phyloP scores from a whole-genome alignment of 2,888 invertebrate species.

The Hoplodrina ambigua region DNA sequence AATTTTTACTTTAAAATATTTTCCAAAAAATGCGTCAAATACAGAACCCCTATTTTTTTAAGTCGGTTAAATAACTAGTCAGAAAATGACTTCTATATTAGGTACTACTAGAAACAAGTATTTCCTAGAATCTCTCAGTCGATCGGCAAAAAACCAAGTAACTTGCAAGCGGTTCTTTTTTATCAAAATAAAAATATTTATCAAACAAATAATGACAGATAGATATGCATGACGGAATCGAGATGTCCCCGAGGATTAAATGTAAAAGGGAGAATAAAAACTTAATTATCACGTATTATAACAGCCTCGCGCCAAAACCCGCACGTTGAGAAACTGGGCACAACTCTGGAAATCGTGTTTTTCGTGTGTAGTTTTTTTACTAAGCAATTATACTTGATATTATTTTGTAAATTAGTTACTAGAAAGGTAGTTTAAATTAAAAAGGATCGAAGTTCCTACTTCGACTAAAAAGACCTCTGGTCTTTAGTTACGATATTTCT shows the following conservation, averaged over 20 bases:
- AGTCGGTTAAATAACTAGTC: too few species aligned
- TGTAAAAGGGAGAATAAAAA: conserved; percentile 72
- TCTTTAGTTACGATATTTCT: too few species aligned
- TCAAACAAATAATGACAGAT: conserved; percentile 23
- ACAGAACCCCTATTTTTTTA: too few species aligned
- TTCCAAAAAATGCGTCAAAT: too few species aligned
- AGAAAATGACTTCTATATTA: too few species aligned
- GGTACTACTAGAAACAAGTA: too few species aligned
- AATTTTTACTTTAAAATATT: too few species aligned
- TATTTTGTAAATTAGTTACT: not conserved
- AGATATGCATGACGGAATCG: conserved; percentile 5
- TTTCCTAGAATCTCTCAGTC: too few species aligned
- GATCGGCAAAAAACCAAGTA: too few species aligned
- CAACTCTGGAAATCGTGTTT: conserved; percentile 18
- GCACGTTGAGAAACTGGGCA: conserved; percentile 32
- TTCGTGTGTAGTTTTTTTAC: not conserved
- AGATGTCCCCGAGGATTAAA: conserved; percentile 78
- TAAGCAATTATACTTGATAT: not conserved
- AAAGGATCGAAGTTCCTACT: too few species aligned
- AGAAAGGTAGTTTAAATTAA: not conserved
- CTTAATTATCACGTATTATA: conserved; percentile 81
- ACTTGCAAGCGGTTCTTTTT: not conserved
- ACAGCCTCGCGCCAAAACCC: conserved; percentile 68
- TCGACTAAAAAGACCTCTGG: too few species aligned
- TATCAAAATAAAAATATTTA: not conserved